Percentiles rank a stretch among this genome's conserved stretches.
Conservation (phyloP, 2,888 invertebrate genomes). For the Panzeria rudis region DNA sequence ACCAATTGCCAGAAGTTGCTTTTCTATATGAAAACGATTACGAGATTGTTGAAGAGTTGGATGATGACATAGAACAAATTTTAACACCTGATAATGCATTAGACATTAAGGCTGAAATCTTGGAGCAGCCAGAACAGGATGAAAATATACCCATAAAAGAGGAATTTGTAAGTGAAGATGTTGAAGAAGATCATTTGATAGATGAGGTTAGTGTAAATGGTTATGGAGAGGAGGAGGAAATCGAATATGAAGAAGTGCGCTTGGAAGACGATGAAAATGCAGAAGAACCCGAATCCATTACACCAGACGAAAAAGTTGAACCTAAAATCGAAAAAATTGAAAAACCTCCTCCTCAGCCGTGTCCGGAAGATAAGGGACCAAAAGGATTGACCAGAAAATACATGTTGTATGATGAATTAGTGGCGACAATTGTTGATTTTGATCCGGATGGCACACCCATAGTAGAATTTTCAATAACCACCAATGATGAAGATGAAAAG, state of each 20-base stretch:
- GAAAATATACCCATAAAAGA: constrained; percentile 69
- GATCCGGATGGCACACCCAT: constrained; percentile 78
- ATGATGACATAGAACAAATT: constrained; percentile 52
- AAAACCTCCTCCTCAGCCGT: constrained; percentile 27
- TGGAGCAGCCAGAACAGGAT: constrained; percentile 39
- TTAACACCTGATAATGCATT: constrained; percentile 27
- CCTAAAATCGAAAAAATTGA: constrained; percentile 33
- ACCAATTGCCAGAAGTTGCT: constrained; percentile 43
- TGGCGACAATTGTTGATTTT: constrained; percentile 80
- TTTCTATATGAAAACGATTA: constrained; percentile 68
- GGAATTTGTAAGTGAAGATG: constrained; percentile 53
- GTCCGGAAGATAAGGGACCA: constrained; percentile 45
- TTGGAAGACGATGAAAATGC: constrained; percentile 24
- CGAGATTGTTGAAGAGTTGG: constrained; percentile 73
- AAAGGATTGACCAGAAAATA: constrained; percentile 70
- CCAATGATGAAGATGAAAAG: constrained; percentile 75
- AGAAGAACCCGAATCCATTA: neutral
- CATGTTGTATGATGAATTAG: constrained; percentile 79
- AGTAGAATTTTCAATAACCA: constrained; percentile 79
- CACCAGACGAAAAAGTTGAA: constrained; percentile 6
- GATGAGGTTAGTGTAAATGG: constrained; percentile 48
- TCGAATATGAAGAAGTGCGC: constrained; percentile 54
- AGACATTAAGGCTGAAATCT: constrained; percentile 58
- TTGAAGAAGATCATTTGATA: constrained; percentile 63
- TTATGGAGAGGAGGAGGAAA: constrained; percentile 47